These are phyloP conservation scores for Lanius ludovicianus DNA, from an alignment of 2,113 vertebrate genomes.

Conservation along the genomic window DNA sequence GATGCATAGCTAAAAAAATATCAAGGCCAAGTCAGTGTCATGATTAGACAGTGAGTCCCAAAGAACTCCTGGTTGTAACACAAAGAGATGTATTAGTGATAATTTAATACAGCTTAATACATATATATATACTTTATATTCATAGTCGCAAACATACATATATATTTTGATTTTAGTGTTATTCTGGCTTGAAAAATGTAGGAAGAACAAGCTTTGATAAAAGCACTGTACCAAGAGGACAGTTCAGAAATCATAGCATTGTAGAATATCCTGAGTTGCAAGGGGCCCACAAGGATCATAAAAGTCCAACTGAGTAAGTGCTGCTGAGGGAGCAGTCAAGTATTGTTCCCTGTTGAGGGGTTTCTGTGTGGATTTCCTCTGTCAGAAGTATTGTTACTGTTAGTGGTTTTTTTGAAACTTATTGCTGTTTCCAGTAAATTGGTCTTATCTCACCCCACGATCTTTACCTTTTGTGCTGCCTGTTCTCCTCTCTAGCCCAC, in stretches of 20 bases:
- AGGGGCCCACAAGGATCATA: neutral
- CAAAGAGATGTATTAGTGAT: neutral
- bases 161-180: neutral
- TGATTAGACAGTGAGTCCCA: constrained; percentile 49
- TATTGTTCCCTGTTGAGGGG: accelerated
- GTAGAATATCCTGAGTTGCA: neutral
- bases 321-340: neutral
- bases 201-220: neutral
- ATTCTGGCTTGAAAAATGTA: neutral
- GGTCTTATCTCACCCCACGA: neutral
- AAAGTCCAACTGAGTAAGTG: neutral
- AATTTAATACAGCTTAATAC: neutral
- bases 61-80: constrained; percentile 25
- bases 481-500: neutral
- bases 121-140: neutral
- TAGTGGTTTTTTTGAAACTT: neutral
- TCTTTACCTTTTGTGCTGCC: neutral
- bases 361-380: neutral
- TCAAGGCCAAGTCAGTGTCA: constrained; percentile 73
- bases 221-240: neutral
- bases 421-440: neutral
- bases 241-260: neutral
- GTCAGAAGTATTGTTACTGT: neutral
- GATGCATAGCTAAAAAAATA: constrained; percentile 73
- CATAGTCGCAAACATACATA: neutral